Evolutionary conservation across 2,113 vertebrate genomes (phyloP).

Genomic region (Oxygymnocypris stewartii): DNA sequence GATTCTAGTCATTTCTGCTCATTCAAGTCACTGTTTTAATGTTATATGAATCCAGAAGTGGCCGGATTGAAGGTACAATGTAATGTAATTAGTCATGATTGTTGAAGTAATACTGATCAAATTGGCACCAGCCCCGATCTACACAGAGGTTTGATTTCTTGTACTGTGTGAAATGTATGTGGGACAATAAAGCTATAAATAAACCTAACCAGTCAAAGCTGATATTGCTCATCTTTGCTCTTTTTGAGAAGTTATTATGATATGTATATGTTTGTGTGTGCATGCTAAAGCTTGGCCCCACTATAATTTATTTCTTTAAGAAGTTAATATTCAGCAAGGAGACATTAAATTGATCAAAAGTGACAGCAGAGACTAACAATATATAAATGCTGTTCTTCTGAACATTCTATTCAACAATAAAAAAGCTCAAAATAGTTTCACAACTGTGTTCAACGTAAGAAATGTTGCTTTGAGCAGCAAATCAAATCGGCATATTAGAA

Average conservation of each 20-base stretch:
- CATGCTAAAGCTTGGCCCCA: no score
- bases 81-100: neutral
- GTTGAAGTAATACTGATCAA: neutral
- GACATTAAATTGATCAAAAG: neutral
- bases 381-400: neutral
- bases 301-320: neutral
- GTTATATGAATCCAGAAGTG: neutral
- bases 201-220: constrained; percentile 24
- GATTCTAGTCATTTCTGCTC: neutral
- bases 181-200: constrained; percentile 15
- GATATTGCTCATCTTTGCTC: neutral
- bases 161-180: constrained; percentile 28
- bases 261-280: no score
- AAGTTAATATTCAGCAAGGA: neutral
- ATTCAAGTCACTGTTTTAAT: constrained; percentile 13
- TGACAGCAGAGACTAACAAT: neutral
- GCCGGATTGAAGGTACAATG: neutral
- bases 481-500: no score
- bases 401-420: no score
- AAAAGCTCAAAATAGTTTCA: no score
- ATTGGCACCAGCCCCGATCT: neutral
- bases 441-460: no score
- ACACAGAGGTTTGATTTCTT: constrained; percentile 4
- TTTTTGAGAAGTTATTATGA: neutral
- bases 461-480: no score